A percentile compares a stretch with the other conserved stretches of the same genome.
Conservation (phyloP, 2,888 invertebrate species). For the Creontiades dilutus region DNA sequence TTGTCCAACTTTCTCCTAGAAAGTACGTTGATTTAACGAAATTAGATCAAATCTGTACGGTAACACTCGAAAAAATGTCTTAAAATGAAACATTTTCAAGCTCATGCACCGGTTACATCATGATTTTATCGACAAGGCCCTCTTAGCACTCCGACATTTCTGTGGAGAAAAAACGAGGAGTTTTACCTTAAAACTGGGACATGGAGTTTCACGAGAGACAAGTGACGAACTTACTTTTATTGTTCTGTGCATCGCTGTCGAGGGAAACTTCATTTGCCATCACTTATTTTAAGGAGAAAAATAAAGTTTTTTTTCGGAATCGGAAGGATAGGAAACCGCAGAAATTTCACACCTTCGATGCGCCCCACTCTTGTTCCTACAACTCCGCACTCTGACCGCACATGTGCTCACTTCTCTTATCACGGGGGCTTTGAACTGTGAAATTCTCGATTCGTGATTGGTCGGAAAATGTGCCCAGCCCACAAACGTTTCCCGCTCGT, state of each 20-base stretch:
- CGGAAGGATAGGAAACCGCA: conserved; percentile 22
- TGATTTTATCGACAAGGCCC: conserved; percentile 57
- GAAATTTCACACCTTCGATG: conserved; percentile 2
- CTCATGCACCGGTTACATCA: conserved; percentile 67
- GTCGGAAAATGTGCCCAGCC: background rate
- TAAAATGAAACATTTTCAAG: background rate
- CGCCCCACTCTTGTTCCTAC: conserved; percentile 51
- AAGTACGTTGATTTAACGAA: background rate
- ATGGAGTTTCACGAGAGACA: background rate
- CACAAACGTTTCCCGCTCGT: background rate
- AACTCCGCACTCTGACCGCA: conserved; percentile 71
- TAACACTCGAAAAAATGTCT: background rate
- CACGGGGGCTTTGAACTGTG: conserved; percentile 53
- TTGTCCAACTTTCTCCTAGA: background rate
- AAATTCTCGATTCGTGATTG: conserved; percentile 16
- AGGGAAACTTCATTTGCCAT: conserved; percentile 67
- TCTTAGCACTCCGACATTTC: conserved; percentile 17
- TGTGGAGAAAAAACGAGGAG: background rate
- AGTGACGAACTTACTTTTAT: conserved; percentile 50
- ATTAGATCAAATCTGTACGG: background rate
- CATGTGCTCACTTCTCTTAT: conserved; percentile 73
- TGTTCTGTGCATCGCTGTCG: conserved; percentile 59
- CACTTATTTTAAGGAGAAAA: conserved; percentile 51
- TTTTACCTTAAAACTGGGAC: background rate
- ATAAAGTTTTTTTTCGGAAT: conserved; percentile 7